These are phyloP conservation scores for Drosophila tripunctata DNA, from an alignment of 2,888 invertebrate species.

Conservation along the genomic window DNA sequence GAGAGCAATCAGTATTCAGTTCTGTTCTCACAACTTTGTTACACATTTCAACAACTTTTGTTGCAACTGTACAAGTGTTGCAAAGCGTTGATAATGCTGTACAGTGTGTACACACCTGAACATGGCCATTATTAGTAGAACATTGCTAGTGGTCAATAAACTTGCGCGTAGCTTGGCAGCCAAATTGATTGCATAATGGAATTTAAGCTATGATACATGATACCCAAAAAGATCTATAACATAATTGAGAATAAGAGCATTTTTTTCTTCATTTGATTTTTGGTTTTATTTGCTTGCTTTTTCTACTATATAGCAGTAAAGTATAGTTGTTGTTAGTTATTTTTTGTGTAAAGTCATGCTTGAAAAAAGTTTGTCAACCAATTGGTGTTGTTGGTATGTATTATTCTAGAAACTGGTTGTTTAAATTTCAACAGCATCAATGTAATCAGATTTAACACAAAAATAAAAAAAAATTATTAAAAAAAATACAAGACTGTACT, in stretches of 20 bases:
- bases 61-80: slow-evolving; percentile 37
- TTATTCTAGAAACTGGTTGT: slow-evolving; percentile 51
- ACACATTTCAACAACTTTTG: neutral
- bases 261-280: slow-evolving; percentile 34
- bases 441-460: slow-evolving; percentile 74
- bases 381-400: slow-evolving; percentile 23
- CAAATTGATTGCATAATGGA: slow-evolving; percentile 75
- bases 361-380: slow-evolving; percentile 65
- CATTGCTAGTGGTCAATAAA: slow-evolving; percentile 70
- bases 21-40: neutral
- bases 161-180: slow-evolving; percentile 71
- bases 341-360: slow-evolving; percentile 71
- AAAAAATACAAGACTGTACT: slow-evolving; percentile 39
- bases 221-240: slow-evolving; percentile 59
- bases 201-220: slow-evolving; percentile 54
- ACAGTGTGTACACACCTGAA: neutral
- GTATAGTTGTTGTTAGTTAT: too few relatives aligned
- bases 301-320: slow-evolving; percentile 12
- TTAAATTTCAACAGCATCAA: slow-evolving; percentile 63
- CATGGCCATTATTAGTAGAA: slow-evolving; percentile 41
- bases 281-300: slow-evolving; percentile 11
- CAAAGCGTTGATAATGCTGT: neutral
- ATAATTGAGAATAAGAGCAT: slow-evolving; percentile 81
- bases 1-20: too few relatives aligned
- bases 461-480: slow-evolving; percentile 16